Conservation (phyloP, 53 echinoderm and acorn worm species). For the Echinarachnius parma region DNA sequence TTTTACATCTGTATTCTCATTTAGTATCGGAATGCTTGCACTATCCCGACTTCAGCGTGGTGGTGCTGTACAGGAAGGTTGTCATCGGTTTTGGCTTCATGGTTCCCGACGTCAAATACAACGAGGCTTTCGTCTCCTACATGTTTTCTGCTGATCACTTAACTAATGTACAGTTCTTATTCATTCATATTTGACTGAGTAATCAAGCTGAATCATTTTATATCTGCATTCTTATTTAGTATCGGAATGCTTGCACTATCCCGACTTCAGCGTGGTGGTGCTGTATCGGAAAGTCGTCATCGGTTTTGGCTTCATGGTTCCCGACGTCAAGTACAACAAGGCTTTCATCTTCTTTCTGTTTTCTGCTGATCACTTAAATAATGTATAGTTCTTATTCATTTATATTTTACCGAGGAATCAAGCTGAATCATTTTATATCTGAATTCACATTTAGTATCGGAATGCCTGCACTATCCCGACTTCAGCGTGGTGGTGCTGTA, state of each 20-base stretch:
- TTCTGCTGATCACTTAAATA: too few relatives aligned
- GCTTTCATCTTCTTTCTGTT: conserved; percentile 97
- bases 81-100: conserved; percentile 91
- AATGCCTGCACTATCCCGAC: conserved; percentile 95
- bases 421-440: too few relatives aligned
- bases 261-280: conserved; percentile 97
- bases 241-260: conserved; percentile 92
- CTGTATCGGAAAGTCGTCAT: conserved; percentile 95
- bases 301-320: conserved; percentile 99
- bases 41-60: conserved; percentile 93
- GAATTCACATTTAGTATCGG: conserved; percentile 71
- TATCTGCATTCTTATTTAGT: conserved; percentile 65
- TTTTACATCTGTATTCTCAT: too few relatives aligned
- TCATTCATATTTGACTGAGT: too few relatives aligned
- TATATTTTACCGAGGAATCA: too few relatives aligned
- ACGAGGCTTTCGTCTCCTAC: conserved; percentile 88
- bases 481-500: conserved; percentile 98
- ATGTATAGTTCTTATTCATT: too few relatives aligned
- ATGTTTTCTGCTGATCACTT: too few relatives aligned
- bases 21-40: conserved; percentile 69
- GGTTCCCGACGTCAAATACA: conserved; percentile 92
- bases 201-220: neutral
- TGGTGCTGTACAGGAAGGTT: conserved; percentile 80
- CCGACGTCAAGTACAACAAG: conserved; percentile 97
- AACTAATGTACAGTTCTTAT: too few relatives aligned